Evolutionary conservation across 2,797 vertebrate genomes (phyloP).

Genomic region (Sebastes variabilis): DNA sequence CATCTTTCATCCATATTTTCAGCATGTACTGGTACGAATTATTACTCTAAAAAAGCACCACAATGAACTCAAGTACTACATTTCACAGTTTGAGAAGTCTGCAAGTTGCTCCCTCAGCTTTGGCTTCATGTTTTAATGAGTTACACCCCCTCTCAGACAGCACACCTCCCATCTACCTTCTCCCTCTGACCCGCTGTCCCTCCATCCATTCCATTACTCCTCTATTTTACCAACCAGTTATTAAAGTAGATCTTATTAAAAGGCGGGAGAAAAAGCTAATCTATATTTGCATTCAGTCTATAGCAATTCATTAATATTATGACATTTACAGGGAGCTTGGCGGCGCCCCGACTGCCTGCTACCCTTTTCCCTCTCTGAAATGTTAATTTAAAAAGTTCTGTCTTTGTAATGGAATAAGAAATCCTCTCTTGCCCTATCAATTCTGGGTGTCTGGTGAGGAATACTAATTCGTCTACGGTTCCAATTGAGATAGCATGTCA

Average conservation of each 20-base stretch:
- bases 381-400: slow-evolving; percentile 99
- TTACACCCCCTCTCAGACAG: slow-evolving; percentile 43
- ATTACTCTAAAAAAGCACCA: slow-evolving; percentile 17
- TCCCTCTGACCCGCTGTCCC: slow-evolving; percentile 65
- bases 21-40: background rate
- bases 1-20: background rate
- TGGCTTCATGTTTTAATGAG: slow-evolving; percentile 76
- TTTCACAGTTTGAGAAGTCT: slow-evolving; percentile 62
- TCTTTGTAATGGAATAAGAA: slow-evolving; percentile 99
- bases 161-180: slow-evolving; percentile 55
- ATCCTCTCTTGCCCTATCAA: slow-evolving; percentile 99
- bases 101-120: slow-evolving; percentile 56
- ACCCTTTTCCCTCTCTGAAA: slow-evolving; percentile 99
- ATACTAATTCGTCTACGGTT: slow-evolving; percentile 91
- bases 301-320: slow-evolving; percentile 99
- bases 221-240: slow-evolving; percentile 85
- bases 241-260: slow-evolving; percentile 99
- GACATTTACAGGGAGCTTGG: slow-evolving; percentile 99
- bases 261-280: slow-evolving; percentile 97
- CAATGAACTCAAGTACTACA: slow-evolving; percentile 8
- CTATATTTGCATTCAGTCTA: slow-evolving; percentile 99
- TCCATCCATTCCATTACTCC: slow-evolving; percentile 75
- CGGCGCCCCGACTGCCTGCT: slow-evolving; percentile 92
- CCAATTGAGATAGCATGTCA: slow-evolving; percentile 78
- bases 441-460: slow-evolving; percentile 92